A percentile compares a stretch with the other conserved stretches of the same genome.
These are phyloP conservation scores for Centrocercus urophasianus DNA, from an alignment of 2,113 vertebrate species.

Conservation along the genomic window DNA sequence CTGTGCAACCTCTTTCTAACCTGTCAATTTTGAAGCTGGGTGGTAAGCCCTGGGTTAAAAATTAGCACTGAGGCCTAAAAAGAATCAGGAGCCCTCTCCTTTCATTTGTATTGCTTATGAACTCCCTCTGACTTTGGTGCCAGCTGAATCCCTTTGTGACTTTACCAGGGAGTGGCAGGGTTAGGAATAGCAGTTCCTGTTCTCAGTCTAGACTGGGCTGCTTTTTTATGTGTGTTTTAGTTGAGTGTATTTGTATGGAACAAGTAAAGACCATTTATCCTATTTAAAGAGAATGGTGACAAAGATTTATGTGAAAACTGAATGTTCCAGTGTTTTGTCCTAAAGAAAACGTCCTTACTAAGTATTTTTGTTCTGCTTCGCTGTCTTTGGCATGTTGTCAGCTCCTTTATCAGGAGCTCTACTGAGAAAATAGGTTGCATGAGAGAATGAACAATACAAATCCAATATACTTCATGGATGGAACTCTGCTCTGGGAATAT, in stretches of 20 bases:
- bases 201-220: not conserved
- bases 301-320: slow-evolving; percentile 38
- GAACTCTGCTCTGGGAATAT: not conserved
- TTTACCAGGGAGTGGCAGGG: slow-evolving; percentile 8
- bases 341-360: slow-evolving; percentile 11
- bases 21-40: not conserved
- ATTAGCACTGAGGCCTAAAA: not conserved
- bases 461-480: not conserved
- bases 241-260: slow-evolving; percentile 29
- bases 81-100: not conserved
- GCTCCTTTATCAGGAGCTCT: slow-evolving; percentile 10
- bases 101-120: not conserved
- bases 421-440: slow-evolving; percentile 10
- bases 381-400: slow-evolving; percentile 32
- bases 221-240: not conserved
- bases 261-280: not conserved
- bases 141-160: not conserved
- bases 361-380: slow-evolving; percentile 37
- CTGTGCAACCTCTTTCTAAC: not conserved
- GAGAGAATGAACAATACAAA: not conserved
- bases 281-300: slow-evolving; percentile 9
- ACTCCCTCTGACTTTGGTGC: not conserved
- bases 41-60: not conserved
- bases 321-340: slow-evolving; percentile 32
- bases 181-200: slow-evolving; percentile 38